phyloP scores from a whole-genome alignment of 2,797 vertebrate genomes.

The Toxotes lorentzi region DNA sequence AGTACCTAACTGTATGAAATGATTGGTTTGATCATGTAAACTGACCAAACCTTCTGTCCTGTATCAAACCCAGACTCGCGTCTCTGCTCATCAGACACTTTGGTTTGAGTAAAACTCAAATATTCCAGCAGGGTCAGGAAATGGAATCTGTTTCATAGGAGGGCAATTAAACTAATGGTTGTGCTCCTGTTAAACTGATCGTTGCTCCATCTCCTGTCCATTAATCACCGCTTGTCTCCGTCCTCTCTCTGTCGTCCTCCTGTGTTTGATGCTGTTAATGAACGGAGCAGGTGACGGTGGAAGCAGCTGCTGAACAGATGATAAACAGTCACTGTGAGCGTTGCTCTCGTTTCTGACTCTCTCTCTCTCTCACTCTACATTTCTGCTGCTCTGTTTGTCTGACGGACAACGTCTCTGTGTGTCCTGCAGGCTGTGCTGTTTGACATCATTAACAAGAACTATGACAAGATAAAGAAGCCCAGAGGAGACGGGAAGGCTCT shows the following conservation, averaged over 20 bases:
- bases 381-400: not conserved
- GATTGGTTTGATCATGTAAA: not conserved
- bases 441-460: conserved; percentile 93
- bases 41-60: not conserved
- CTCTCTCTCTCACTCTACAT: conserved; percentile 4
- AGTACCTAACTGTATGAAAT: not conserved
- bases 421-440: conserved; percentile 88
- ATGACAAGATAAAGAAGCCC: conserved; percentile 93
- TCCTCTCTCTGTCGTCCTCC: conserved; percentile 47
- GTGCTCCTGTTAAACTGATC: conserved; percentile 66
- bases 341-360: conserved; percentile 34
- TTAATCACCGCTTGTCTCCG: conserved; percentile 57
- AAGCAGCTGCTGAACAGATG: conserved; percentile 53
- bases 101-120: conserved; percentile 32
- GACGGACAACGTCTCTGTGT: not conserved
- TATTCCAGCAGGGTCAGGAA: conserved; percentile 44
- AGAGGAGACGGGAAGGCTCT: conserved; percentile 92
- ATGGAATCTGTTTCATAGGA: conserved; percentile 60
- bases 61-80: not conserved
- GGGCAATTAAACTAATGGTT: conserved; percentile 70
- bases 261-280: conserved; percentile 67
- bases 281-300: conserved; percentile 66
- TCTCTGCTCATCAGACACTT: conserved; percentile 8
- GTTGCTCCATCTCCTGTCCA: conserved; percentile 43
- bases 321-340: no score